A percentile compares a stretch with the other conserved stretches of the same genome.
Conservation (phyloP, 2,797 vertebrate genomes). For the Sphenopsis melanotis region DNA sequence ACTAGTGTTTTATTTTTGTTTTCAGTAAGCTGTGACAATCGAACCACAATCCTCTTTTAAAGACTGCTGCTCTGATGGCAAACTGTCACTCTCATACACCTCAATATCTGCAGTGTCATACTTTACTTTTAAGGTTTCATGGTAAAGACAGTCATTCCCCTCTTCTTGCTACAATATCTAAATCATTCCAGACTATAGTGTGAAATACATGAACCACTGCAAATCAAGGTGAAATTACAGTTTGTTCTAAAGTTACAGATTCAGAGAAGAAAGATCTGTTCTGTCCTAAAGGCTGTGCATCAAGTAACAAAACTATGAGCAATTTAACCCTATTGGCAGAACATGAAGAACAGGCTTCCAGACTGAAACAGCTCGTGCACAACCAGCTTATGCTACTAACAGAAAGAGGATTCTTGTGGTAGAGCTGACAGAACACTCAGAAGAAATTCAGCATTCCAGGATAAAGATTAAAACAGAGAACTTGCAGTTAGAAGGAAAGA, state of each 20-base stretch:
- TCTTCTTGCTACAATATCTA: background rate
- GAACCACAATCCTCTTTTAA: constrained; percentile 11
- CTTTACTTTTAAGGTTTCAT: constrained; percentile 15
- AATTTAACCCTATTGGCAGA: background rate
- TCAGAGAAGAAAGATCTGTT: background rate
- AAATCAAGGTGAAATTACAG: constrained; percentile 14
- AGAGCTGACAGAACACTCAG: background rate
- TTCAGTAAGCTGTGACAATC: constrained; percentile 6
- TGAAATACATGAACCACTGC: background rate
- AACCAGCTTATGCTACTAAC: background rate
- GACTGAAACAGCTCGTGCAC: background rate
- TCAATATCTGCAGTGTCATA: constrained; percentile 6
- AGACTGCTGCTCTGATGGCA: constrained; percentile 8
- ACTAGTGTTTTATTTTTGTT: background rate
- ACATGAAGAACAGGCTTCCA: background rate
- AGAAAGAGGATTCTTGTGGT: background rate
- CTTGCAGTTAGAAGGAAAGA: background rate
- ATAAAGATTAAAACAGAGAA: background rate
- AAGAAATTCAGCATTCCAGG: background rate
- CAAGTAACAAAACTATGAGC: background rate
- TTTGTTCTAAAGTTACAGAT: background rate
- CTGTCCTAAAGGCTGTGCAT: background rate
- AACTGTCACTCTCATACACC: constrained; percentile 29
- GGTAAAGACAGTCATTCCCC: background rate
- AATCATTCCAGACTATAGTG: background rate